phyloP scores from a whole-genome alignment of 2,113 vertebrate species.

The Australoheros scitulus region DNA sequence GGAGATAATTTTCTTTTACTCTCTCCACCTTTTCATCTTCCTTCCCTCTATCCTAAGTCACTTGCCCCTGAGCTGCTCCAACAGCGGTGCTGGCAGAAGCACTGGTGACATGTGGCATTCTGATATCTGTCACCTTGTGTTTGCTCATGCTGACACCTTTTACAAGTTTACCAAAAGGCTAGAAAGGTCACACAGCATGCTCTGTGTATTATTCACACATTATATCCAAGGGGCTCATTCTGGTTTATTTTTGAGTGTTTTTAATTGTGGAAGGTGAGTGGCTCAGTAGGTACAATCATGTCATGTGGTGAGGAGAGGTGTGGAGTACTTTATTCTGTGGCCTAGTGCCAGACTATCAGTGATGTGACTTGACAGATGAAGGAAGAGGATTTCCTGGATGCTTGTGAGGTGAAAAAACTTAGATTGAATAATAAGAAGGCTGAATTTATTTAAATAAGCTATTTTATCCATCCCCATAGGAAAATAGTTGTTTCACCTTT shows the following conservation, averaged over 20 bases:
- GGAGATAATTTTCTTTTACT: slow-evolving; percentile 29
- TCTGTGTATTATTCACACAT: slow-evolving; percentile 55
- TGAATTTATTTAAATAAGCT: background rate
- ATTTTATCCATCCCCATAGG: background rate
- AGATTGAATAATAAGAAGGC: slow-evolving; percentile 2
- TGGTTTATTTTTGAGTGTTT: slow-evolving; percentile 54
- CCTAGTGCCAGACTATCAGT: slow-evolving; percentile 32
- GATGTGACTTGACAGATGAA: slow-evolving; percentile 38
- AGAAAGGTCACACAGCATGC: slow-evolving; percentile 76
- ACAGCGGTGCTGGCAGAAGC: slow-evolving; percentile 57
- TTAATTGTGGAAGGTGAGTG: slow-evolving; percentile 36
- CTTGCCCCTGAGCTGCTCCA: slow-evolving; percentile 63
- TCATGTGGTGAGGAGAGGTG: slow-evolving; percentile 13
- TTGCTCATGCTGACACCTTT: slow-evolving; percentile 53
- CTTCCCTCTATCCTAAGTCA: slow-evolving; percentile 22
- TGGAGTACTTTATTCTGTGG: slow-evolving; percentile 32
- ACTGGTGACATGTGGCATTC: slow-evolving; percentile 71
- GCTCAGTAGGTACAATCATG: slow-evolving; percentile 5
- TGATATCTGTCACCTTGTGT: slow-evolving; percentile 79
- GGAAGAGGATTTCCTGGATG: background rate
- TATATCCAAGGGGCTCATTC: slow-evolving; percentile 61
- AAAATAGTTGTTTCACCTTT: background rate
- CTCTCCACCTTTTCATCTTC: slow-evolving; percentile 28
- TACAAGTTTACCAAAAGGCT: slow-evolving; percentile 72
- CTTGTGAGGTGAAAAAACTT: background rate